Base-by-base conservation (phyloP, 2,113 vertebrate genomes). In the Illadopsis cleaveri region DNA sequence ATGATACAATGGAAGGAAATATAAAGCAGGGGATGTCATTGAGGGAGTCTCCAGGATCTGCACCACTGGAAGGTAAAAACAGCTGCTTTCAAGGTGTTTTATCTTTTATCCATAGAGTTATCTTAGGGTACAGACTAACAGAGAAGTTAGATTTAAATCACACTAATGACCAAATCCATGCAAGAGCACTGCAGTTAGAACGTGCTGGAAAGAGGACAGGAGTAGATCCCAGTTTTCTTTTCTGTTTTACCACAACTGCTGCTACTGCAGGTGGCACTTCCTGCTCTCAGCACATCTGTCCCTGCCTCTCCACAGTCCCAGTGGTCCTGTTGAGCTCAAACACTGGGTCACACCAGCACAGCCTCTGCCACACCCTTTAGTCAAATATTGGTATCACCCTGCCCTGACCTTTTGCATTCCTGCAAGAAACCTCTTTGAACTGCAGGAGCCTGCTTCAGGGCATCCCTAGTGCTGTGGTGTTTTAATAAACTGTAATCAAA, bases 1-100 rank as follows among this genome's bases (percentile, higher is more conserved):
- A 99, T 60, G 99, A 99, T 24, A 98, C 99, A 86, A 99, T 99
- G 96, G 99, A 99, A 95, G 99, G 98, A 87, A 98, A 97, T 79
- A 95, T 99, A 96, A 98, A 98, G 85, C 98, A 98, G 93, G 98
- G 98, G 31, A 98, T 99, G 81, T 96, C 99, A 6, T 96, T 98
- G 94, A 98, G 99, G 80, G 99, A 99, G 35, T 98, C 98, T 93
- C 97, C 98, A 12, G 98, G 98, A 6, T 98, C 99, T 28, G 98
- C 99, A 53, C 99, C 99, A 0, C 98, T 99, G 72, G 99, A 99
- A 95, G 99, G 99, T 99, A 98, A 93, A 71, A 66, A 4, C 33
- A 22, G 47, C 44, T 50, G 4, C 31, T 70, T 82, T 17, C 73
- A 47, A 51, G 17, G 9, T 80, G 62, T 21, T 89, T 7, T 27